Evolutionary conservation across 2,113 vertebrate species (phyloP), one percentile per base, ranked within the genome.

Genomic region (Engraulis encrasicolus): DNA sequence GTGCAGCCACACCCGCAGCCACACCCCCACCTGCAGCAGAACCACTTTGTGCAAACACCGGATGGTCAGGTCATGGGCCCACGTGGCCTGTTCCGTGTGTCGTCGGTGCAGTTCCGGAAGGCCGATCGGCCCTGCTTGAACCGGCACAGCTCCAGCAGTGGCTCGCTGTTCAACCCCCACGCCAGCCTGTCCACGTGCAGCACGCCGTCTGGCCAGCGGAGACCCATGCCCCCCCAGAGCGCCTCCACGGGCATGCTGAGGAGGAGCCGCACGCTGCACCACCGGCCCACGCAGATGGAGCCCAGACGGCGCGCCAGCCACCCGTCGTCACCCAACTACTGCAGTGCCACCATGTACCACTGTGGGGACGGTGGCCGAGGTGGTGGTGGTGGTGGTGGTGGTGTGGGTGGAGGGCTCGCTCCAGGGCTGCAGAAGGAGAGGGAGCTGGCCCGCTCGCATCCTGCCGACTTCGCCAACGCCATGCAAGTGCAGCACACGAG

Each of bases 221-320:
- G 93, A 79, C 80, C 89, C 48, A 86, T 85, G 40, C 85, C 87
- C 27, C 92, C 91, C 12, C 91, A 90, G 14, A 90, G 88, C 20
- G 90, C 91, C 74, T 92, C 93, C 7, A 88, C 90, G 19, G 93
- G 93, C 0, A 86, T 93, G 88, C 90, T 95, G 52, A 92, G 94
- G 86, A 93, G 95, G 82, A 95, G 94, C 86, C 88, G 93, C 15
- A 95, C 94, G 0, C 85, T 95, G 71, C 94, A 96, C 85, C 93
- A 94, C 50, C 93, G 92, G 0, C 90, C 93, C 0, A 91, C 90
- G 1, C 88, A 87, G 0, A 90, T 92, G 50, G 92, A 94, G 83
- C 93, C 94, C 61, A 93, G 93, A 50, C 92, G 95, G 6, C 86
- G 94, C 3, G 94, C 95, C 14, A 95, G 94, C 79, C 95, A 96